Conservation (phyloP, 2,113 vertebrate species). For the Silurus glanis region DNA sequence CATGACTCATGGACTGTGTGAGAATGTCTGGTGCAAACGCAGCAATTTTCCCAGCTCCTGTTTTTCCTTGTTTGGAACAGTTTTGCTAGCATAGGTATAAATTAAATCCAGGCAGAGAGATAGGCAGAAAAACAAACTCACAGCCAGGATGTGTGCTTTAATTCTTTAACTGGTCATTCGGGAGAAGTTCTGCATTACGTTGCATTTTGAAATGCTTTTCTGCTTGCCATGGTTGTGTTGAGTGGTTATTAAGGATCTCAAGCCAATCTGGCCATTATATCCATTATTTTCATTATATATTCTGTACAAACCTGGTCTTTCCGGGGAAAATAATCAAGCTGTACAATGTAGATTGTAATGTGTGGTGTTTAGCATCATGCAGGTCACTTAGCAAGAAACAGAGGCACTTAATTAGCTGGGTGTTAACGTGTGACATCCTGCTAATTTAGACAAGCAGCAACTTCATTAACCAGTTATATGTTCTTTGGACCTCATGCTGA, state of each 20-base stretch:
- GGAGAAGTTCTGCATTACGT: neutral
- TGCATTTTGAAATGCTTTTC: neutral
- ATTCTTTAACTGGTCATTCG: neutral
- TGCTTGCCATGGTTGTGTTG: neutral
- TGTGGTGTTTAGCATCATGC: conserved; percentile 19
- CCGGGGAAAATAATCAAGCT: neutral
- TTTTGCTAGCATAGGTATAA: neutral
- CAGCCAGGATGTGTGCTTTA: too few species aligned
- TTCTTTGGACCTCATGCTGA: conserved; percentile 18
- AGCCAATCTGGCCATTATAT: neutral
- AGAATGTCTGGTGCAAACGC: conserved; percentile 16
- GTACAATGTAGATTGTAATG: neutral
- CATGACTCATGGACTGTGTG: conserved; percentile 8
- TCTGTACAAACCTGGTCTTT: neutral
- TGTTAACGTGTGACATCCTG: neutral
- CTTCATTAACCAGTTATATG: neutral
- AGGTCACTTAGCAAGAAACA: neutral
- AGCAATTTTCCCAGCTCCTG: neutral
- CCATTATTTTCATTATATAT: neutral
- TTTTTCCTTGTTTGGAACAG: too few species aligned
- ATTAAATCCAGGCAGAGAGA: neutral
- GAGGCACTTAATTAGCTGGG: neutral
- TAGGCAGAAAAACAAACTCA: neutral
- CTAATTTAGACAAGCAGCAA: neutral
- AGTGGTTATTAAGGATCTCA: neutral